Evolutionary conservation across 2,797 vertebrate species (phyloP).

Genomic region (Myotis myotis): DNA sequence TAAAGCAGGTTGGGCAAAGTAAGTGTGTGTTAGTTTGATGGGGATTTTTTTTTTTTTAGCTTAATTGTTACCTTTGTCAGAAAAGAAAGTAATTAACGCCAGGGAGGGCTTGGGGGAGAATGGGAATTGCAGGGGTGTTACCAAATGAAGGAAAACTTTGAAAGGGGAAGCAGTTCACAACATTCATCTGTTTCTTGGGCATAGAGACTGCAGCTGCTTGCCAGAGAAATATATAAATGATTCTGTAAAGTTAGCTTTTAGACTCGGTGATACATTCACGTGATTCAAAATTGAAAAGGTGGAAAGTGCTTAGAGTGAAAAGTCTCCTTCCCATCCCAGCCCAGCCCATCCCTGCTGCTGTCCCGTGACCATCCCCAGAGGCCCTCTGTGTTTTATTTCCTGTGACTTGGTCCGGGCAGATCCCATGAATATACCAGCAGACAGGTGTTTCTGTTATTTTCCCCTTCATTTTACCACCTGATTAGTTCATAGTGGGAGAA

Average conservation of each 20-base stretch:
- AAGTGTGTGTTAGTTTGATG: background rate
- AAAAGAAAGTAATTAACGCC: slow-evolving; percentile 9
- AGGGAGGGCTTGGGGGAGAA: background rate
- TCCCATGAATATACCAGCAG: background rate
- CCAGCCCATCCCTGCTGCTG: background rate
- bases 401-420: background rate
- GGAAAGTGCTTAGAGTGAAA: background rate
- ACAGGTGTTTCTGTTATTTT: background rate
- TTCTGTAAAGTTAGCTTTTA: slow-evolving; percentile 41
- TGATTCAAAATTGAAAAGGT: slow-evolving; percentile 5
- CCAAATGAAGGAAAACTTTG: background rate
- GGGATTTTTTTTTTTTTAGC: background rate
- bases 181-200: background rate
- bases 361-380: background rate
- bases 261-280: background rate
- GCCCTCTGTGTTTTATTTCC: background rate
- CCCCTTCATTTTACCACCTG: background rate
- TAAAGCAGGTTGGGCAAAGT: background rate
- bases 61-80: slow-evolving; percentile 53
- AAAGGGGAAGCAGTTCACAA: background rate
- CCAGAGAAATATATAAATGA: background rate
- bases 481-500: background rate
- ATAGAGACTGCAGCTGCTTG: background rate
- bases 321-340: background rate
- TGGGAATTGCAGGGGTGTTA: background rate